These are phyloP conservation scores for Manis crassicaudata DNA, from an alignment of 2,797 vertebrate species.

Conservation along the genomic window DNA sequence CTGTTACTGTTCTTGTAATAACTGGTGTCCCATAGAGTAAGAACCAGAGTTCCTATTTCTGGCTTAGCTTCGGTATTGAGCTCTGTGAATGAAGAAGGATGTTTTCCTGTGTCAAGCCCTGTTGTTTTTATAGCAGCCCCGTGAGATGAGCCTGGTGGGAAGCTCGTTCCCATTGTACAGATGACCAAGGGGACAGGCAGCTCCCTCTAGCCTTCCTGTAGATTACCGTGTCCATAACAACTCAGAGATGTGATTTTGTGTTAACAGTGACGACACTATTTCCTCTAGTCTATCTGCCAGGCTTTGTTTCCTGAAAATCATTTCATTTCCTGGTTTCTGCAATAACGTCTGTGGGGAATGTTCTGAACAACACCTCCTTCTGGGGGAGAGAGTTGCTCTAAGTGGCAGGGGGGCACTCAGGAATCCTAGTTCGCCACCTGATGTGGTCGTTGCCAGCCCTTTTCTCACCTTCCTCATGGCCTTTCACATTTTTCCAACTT, in stretches of 20 bases:
- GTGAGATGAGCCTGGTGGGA: not conserved
- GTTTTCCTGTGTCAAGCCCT: not conserved
- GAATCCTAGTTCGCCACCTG: not conserved
- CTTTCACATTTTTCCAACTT: not conserved
- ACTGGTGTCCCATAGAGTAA: not conserved
- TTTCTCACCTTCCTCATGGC: not conserved
- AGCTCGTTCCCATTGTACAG: not conserved
- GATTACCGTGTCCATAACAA: not conserved
- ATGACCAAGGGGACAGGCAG: not conserved
- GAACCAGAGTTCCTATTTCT: not conserved
- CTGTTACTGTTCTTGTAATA: not conserved
- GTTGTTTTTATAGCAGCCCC: too few relatives aligned
- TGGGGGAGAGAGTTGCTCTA: not conserved
- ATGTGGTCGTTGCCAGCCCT: too few relatives aligned
- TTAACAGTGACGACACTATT: not conserved
- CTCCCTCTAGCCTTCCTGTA: not conserved
- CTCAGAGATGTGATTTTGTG: not conserved
- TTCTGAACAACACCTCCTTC: not conserved
- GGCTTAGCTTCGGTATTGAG: not conserved
- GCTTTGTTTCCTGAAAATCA: not conserved
- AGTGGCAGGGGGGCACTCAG: not conserved
- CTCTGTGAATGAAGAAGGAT: not conserved
- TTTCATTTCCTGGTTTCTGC: conserved; percentile 33
- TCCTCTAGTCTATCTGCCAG: not conserved
- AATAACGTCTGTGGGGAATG: not conserved